Base-by-base conservation (phyloP, 2,888 invertebrate species). In the Argyra leucocephala region DNA sequence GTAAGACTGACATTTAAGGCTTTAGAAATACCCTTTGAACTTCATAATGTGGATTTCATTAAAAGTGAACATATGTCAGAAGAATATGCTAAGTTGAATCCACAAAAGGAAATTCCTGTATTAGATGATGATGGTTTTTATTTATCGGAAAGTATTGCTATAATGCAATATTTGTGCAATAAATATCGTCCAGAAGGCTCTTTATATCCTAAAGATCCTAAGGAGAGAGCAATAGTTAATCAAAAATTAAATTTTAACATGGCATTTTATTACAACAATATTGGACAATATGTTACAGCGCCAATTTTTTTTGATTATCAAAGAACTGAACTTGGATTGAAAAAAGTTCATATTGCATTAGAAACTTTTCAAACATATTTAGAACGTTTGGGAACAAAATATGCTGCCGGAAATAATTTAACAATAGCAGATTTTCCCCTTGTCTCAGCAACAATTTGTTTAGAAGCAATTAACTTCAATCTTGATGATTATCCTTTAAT, bases 51-150 rank as follows among this genome's bases (percentile, higher is more conserved):
- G 1, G 86, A n/a, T n/a, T n/a, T n/a, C n/a, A n/a, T n/a, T n/a
- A n/a, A n/a, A n/a, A n/a, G n/a, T n/a, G n/a, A n/a, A 67, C 90
- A 90, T 75, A 85, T 89, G 85, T 87, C 87, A 0, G 82, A 84
- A 0, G 85, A 86, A 57, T 90, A 86, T 76, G 88, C 83, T 22
- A 81, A 85, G 83, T 82, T 87, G 81, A 89, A 89, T 78, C 89
- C 89, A 0, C 89, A 89, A 78, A 88, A 88, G 74, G 89, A 90
- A 76, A 88, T 90, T 73, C 88, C 92, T n/a, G n/a, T n/a, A n/a
- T n/a, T n/a, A n/a, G n/a, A n/a, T n/a, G n/a, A n/a, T n/a, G n/a
- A n/a, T n/a, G n/a, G n/a, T n/a, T n/a, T n/a, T n/a, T n/a, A n/a
- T n/a, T n/a, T n/a, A n/a, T n/a, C n/a, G n/a, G n/a, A 93, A 80